phyloP scores from a whole-genome alignment of 2,113 vertebrate species.

The Marmota flaviventris region DNA sequence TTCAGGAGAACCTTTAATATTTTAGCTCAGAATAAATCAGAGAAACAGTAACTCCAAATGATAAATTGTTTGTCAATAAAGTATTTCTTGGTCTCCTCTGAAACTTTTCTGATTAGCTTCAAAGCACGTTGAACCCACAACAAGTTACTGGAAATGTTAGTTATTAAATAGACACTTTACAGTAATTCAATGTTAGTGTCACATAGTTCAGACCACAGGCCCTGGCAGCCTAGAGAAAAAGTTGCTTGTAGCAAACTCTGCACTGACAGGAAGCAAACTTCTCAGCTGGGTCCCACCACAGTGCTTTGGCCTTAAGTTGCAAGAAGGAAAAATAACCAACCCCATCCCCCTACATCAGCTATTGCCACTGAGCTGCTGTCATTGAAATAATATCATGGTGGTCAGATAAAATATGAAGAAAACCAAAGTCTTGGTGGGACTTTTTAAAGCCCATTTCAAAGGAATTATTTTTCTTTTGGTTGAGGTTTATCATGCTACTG shows the following conservation, averaged over 20 bases:
- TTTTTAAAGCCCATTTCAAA: neutral
- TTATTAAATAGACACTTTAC: conserved; percentile 88
- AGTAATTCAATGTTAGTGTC: conserved; percentile 86
- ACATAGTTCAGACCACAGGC: conserved; percentile 90
- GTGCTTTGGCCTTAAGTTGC: conserved; percentile 61
- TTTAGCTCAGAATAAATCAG: conserved; percentile 6
- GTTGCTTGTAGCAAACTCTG: conserved; percentile 76
- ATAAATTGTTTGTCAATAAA: conserved; percentile 30
- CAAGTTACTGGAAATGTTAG: conserved; percentile 89
- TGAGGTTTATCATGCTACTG: conserved; percentile 11
- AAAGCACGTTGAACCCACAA: conserved; percentile 84
- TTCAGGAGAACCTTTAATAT: neutral
- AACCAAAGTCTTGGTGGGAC: conserved; percentile 10
- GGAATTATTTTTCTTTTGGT: neutral
- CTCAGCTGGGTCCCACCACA: conserved; percentile 78
- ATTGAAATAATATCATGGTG: conserved; percentile 40
- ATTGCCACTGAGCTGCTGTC: neutral
- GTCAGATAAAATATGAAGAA: neutral
- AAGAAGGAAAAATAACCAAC: conserved; percentile 66
- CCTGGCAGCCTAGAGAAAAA: conserved; percentile 78
- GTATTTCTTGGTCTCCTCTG: conserved; percentile 67
- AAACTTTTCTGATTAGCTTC: conserved; percentile 76
- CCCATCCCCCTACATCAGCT: neutral
- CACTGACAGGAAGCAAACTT: conserved; percentile 88
- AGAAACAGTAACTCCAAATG: neutral